Conservation (phyloP, 2,888 invertebrate species). For the Caenorhabditis sp. region DNA sequence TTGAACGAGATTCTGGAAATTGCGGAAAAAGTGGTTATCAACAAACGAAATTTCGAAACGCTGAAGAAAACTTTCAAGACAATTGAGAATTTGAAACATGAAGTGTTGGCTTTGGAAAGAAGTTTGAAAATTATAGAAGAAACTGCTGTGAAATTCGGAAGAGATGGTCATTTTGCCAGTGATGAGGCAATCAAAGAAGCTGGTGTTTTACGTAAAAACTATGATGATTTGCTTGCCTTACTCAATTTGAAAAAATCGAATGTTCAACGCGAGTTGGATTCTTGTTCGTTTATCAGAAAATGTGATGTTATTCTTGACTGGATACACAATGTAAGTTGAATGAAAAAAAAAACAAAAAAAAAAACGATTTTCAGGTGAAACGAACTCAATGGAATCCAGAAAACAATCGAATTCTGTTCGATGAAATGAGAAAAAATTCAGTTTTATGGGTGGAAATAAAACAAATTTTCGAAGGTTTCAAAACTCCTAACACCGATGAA, state of each 20-base stretch:
- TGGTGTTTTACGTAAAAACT: background rate
- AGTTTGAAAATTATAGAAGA: constrained; percentile 7
- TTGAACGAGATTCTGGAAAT: constrained; percentile 14
- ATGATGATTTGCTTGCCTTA: background rate
- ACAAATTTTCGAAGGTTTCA: constrained; percentile 7
- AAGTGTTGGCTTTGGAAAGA: constrained; percentile 6
- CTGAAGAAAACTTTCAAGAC: constrained; percentile 5
- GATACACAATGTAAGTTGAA: constrained; percentile 8
- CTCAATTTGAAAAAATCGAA: background rate
- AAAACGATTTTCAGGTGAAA: background rate
- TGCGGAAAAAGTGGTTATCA: constrained; percentile 5
- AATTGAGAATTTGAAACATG: constrained; percentile 1
- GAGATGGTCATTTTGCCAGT: constrained; percentile 11
- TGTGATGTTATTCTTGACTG: constrained; percentile 15
- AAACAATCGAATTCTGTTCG: constrained; percentile 9
- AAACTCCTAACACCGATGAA: constrained; percentile 11
- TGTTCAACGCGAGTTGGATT: constrained; percentile 16
- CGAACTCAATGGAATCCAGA: background rate
- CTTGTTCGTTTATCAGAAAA: constrained; percentile 10
- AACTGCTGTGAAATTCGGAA: constrained; percentile 3
- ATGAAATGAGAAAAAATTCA: constrained; percentile 23
- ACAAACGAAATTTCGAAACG: constrained; percentile 8
- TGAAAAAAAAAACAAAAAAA: background rate
- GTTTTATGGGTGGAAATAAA: constrained; percentile 25
- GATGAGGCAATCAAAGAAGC: background rate